Conservation (phyloP, 1,140 invertebrate genomes). For the Polypedilum vanderplanki region DNA sequence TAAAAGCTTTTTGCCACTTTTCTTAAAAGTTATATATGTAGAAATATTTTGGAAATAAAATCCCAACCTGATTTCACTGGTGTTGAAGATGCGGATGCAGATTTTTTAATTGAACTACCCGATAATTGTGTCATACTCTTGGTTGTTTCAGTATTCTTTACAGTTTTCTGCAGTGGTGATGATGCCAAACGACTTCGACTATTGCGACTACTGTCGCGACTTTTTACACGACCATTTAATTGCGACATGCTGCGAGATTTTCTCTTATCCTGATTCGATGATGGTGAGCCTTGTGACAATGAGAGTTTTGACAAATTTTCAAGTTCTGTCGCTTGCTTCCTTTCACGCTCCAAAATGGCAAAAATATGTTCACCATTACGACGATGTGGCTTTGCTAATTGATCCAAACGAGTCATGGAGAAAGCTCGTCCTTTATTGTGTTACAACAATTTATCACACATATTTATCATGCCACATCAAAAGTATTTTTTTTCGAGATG, state of each 20-base stretch:
- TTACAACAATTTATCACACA: neutral
- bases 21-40: too few relatives aligned
- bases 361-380: constrained; percentile 46
- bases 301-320: neutral
- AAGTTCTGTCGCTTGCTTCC: constrained; percentile 39
- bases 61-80: constrained; percentile 27
- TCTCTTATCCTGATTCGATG: constrained; percentile 41
- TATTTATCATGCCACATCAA: neutral
- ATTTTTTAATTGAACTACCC: neutral
- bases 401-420: constrained; percentile 85
- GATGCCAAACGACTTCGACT: constrained; percentile 10
- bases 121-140: constrained; percentile 41
- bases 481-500: neutral
- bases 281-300: constrained; percentile 32
- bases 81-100: constrained; percentile 31
- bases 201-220: neutral
- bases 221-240: constrained; percentile 44
- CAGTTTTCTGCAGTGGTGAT: constrained; percentile 32
- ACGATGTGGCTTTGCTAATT: constrained; percentile 65
- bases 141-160: constrained; percentile 36
- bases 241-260: constrained; percentile 64
- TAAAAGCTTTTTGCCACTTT: neutral
- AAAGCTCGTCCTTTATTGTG: constrained; percentile 60
- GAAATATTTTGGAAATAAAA: neutral
- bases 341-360: constrained; percentile 40